Percentiles rank a stretch among this genome's conserved stretches.
Evolutionary conservation across 2,113 vertebrate species (phyloP).

Genomic region (Balaeniceps rex): DNA sequence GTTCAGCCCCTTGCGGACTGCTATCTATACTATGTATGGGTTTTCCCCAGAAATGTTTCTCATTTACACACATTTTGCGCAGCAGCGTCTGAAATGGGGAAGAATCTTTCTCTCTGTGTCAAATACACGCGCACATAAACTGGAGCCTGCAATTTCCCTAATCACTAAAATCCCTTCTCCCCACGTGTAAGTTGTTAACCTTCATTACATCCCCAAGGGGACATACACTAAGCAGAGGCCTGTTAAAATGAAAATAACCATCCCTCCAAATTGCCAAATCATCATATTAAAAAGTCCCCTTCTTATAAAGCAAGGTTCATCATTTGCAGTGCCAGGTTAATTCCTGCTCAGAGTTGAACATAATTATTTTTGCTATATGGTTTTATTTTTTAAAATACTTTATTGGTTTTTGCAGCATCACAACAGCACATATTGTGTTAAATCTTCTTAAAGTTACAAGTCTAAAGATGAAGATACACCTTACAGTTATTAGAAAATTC

Average conservation of each 20-base stretch:
- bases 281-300: slow-evolving; percentile 48
- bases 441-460: not conserved
- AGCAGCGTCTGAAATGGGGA: not conserved
- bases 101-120: not conserved
- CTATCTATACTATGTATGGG: not conserved
- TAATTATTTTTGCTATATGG: slow-evolving; percentile 20
- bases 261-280: slow-evolving; percentile 49
- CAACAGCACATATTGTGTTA: not conserved
- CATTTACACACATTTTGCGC: slow-evolving; percentile 25
- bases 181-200: slow-evolving; percentile 63
- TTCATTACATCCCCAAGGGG: slow-evolving; percentile 47
- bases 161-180: slow-evolving; percentile 57
- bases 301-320: slow-evolving; percentile 11
- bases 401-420: not conserved
- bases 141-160: slow-evolving; percentile 55
- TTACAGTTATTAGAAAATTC: slow-evolving; percentile 39
- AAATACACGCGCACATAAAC: slow-evolving; percentile 23
- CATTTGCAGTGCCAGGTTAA: slow-evolving; percentile 17
- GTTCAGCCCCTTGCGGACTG: slow-evolving; percentile 45
- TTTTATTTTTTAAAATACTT: not conserved
- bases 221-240: slow-evolving; percentile 51
- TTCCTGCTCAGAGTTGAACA: slow-evolving; percentile 16
- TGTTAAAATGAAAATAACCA: slow-evolving; percentile 69
- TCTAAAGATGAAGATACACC: not conserved
- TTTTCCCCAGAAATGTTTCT: slow-evolving; percentile 11